Evolutionary conservation across 2,113 vertebrate species (phyloP).

Genomic region (Azemiops feae): DNA sequence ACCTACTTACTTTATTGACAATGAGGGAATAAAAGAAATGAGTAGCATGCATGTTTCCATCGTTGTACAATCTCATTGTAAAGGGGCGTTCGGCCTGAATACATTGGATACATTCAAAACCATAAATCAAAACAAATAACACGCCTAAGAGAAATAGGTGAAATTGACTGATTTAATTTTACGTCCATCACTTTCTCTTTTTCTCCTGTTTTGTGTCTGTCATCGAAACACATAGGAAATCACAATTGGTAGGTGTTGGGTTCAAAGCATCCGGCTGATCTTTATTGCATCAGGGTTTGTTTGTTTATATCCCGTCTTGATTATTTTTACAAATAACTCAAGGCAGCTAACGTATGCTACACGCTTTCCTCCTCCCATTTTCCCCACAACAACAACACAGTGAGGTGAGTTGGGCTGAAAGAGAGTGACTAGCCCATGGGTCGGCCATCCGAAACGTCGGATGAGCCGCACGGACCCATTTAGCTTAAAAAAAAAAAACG

Average conservation of each 20-base stretch:
- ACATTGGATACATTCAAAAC: not conserved
- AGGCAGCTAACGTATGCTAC: too few relatives aligned
- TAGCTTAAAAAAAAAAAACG: too few relatives aligned
- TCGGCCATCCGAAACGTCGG: too few relatives aligned
- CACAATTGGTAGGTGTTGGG: not conserved
- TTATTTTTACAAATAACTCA: not conserved
- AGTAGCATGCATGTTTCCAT: not conserved
- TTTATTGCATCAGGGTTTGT: not conserved
- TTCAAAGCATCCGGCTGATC: not conserved
- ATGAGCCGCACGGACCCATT: too few relatives aligned
- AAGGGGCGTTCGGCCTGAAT: not conserved
- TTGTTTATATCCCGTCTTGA: not conserved
- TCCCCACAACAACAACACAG: too few relatives aligned
- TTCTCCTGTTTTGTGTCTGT: not conserved
- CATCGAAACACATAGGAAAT: not conserved
- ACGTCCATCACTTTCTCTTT: not conserved
- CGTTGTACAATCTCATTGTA: not conserved
- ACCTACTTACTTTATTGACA: not conserved
- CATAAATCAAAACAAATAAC: not conserved
- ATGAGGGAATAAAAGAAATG: not conserved
- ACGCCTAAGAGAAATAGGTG: not conserved
- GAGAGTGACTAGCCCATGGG: too few relatives aligned
- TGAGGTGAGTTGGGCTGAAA: too few relatives aligned
- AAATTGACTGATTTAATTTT: not conserved
- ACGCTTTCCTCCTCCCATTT: too few relatives aligned